phyloP scores from a whole-genome alignment of 2,888 invertebrate species.

The Morpho deidamia region DNA sequence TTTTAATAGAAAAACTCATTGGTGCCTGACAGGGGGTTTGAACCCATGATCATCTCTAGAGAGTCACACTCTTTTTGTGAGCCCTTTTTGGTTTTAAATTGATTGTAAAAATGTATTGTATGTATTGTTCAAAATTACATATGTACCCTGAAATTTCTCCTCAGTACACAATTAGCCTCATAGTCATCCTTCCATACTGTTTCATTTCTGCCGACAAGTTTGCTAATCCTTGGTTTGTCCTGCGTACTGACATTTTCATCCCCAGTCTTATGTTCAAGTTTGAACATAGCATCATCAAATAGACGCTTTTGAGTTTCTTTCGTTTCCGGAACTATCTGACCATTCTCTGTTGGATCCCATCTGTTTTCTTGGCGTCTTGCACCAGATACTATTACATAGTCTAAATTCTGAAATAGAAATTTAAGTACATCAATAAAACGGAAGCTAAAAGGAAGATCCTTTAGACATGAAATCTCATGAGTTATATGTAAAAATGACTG shows the following conservation, averaged over 20 bases:
- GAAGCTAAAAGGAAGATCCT: too few species aligned
- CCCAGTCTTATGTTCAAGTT: slow-evolving; percentile 93
- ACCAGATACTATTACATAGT: slow-evolving; percentile 96
- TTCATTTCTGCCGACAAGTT: slow-evolving; percentile 88
- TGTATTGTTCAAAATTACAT: neutral
- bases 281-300: slow-evolving; percentile 98
- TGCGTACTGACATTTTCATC: slow-evolving; percentile 85
- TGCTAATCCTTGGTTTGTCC: slow-evolving; percentile 85
- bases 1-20: too few species aligned
- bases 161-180: slow-evolving; percentile 89
- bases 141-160: slow-evolving; percentile 91
- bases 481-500: too few species aligned
- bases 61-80: too few species aligned
- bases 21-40: too few species aligned
- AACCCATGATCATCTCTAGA: too few species aligned
- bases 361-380: slow-evolving; percentile 97
- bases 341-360: slow-evolving; percentile 98
- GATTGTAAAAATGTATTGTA: neutral
- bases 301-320: slow-evolving; percentile 93
- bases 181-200: slow-evolving; percentile 95
- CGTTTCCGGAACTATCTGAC: slow-evolving; percentile 94
- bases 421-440: neutral
- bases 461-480: too few species aligned
- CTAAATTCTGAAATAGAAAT: slow-evolving; percentile 86
- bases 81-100: too few species aligned